Base-by-base conservation (phyloP, 2,888 invertebrate species). In the Panopea generosa region DNA sequence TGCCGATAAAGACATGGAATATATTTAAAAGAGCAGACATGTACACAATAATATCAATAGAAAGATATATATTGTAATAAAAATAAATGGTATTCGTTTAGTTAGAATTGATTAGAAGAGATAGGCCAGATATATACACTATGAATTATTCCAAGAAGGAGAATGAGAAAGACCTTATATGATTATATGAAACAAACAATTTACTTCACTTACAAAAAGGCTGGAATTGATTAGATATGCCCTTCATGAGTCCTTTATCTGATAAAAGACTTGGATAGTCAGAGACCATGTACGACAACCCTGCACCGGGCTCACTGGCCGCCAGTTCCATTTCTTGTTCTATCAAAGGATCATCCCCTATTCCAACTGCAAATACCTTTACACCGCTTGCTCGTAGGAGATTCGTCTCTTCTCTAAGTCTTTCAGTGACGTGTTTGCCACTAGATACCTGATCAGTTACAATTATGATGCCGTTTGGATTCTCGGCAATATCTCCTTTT, bases 391-490 rank as follows among this genome's bases (percentile, higher is more conserved):
- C 52, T 27, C 55, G 40, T 43, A 78, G 62, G 4, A 45, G 16
- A 26, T 43, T 43, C 6, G 56, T 52, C n/a, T 60, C 77, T 2
- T 26, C 26, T 56, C 6, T 24, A 16, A 78, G 24, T 18, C 57
- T 56, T 26, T 59, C 33, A 18, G 24, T 53, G 2, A 62, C 43
- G 47, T 45, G 22, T 40, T 60, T 57, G 22, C 66, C 57, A 7
- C 38, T 57, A 18, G 84, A 82, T 16, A 61, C 69, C 49, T 81
- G 69, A 60, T 87, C 86, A 1, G 85, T 82, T 22, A 87, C 70
- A 18, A 86, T 20, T 57, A 87, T 67, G 16, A 85, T 75, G 57
- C 71, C 84, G 56, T 87, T 86, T 22, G 84, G 84, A 18, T 74
- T 82, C n/a, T 73, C 66, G 3, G 70, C 50, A n/a, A 80, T 57